Evolutionary conservation across 2,113 vertebrate species (phyloP).

Genomic region (Anguilla japonica): DNA sequence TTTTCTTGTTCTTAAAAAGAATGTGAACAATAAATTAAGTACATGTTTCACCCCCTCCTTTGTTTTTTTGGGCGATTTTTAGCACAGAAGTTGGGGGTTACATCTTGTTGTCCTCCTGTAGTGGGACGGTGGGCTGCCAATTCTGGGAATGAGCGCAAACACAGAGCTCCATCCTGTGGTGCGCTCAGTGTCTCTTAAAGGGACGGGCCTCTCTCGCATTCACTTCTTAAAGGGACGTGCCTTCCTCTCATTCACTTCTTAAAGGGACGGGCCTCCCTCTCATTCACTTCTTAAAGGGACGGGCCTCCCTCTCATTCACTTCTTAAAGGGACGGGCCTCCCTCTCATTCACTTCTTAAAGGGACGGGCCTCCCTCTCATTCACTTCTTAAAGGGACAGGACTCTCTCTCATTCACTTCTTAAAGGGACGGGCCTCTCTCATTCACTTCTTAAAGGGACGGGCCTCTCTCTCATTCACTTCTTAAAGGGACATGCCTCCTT

Average conservation of each 20-base stretch:
- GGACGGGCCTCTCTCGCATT: too few species aligned
- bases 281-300: too few species aligned
- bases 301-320: neutral
- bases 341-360: too few species aligned
- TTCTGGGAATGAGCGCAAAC: slow-evolving; percentile 8
- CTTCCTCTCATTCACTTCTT: neutral
- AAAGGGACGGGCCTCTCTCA: neutral
- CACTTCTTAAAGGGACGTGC: too few species aligned
- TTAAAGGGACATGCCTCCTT: neutral
- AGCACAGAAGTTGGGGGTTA: neutral
- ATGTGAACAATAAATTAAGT: slow-evolving; percentile 1
- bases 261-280: too few species aligned
- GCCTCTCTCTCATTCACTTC: too few species aligned
- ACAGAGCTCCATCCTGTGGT: neutral
- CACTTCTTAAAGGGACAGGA: too few species aligned
- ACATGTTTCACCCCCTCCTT: neutral
- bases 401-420: too few species aligned
- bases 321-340: too few species aligned
- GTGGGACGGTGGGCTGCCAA: neutral
- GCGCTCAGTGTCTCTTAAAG: neutral
- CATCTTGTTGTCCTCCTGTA: neutral
- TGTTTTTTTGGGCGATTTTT: neutral
- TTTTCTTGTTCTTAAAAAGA: neutral
- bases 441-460: too few species aligned
- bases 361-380: neutral